Conservation (phyloP, 2,113 vertebrate species). For the Cettia cetti region DNA sequence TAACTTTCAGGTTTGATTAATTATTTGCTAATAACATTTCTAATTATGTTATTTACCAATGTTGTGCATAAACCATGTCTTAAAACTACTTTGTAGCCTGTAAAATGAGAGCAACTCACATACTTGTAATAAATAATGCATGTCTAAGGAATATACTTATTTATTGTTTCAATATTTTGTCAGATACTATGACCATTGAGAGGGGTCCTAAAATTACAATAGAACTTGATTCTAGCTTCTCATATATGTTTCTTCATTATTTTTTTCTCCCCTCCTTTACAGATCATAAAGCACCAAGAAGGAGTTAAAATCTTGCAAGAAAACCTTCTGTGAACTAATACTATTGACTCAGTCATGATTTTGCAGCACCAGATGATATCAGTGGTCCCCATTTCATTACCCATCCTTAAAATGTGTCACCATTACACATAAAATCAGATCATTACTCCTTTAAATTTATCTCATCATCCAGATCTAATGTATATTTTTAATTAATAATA, state of each 20-base stretch:
- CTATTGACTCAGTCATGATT: background rate
- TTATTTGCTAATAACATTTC: background rate
- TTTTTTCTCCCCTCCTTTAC: accelerated
- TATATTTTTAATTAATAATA: background rate
- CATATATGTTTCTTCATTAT: background rate
- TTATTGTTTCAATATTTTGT: background rate
- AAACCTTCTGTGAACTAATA: background rate
- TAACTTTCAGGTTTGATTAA: background rate
- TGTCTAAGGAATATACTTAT: background rate
- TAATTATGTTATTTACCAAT: background rate
- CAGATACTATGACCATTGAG: background rate
- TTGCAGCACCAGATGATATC: background rate
- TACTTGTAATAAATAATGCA: background rate
- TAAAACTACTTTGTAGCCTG: background rate
- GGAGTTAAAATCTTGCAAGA: background rate
- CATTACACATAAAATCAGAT: background rate
- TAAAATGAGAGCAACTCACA: background rate
- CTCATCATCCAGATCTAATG: background rate
- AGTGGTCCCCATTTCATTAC: background rate
- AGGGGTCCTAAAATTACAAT: background rate
- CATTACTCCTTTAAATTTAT: background rate
- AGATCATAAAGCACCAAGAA: background rate
- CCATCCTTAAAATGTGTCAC: background rate
- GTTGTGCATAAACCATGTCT: background rate
- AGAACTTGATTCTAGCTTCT: background rate